Conservation (phyloP, 2,888 invertebrate genomes). For the Nephrotoma flavescens region DNA sequence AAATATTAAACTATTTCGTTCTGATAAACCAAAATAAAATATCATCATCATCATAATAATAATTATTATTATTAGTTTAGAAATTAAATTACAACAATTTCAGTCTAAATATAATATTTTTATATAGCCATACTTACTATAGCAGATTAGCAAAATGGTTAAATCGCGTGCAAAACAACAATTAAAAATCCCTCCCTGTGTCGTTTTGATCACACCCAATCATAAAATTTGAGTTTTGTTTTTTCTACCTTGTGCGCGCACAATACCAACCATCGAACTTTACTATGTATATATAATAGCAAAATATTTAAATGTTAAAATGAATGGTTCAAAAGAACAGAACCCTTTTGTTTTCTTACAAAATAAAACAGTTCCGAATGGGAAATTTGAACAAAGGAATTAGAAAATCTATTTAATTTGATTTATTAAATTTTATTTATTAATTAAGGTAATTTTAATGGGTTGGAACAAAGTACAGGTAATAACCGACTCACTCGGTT, state of each 20-base stretch:
- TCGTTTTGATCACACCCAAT: neutral
- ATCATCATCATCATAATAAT: neutral
- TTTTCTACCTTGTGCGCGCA: neutral
- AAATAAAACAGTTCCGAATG: neutral
- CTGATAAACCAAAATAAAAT: neutral
- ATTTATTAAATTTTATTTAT: neutral
- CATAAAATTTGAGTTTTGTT: neutral
- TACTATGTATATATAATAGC: neutral
- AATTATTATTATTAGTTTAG: neutral
- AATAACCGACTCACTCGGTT: neutral
- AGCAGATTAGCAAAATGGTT: neutral
- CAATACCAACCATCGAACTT: neutral
- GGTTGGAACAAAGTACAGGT: neutral
- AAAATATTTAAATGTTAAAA: neutral
- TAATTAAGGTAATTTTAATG: neutral
- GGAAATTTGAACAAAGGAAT: neutral
- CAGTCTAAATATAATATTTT: neutral
- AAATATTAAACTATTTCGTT: neutral
- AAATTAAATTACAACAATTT: neutral
- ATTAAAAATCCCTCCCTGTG: neutral
- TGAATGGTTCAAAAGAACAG: neutral
- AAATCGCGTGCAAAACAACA: neutral
- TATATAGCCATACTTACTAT: neutral
- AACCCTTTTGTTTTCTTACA: neutral
- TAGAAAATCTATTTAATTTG: neutral